Evolutionary conservation across 2,797 vertebrate genomes (phyloP), one percentile per base, ranked within the genome.

Genomic region (Jordanella pulchra): DNA sequence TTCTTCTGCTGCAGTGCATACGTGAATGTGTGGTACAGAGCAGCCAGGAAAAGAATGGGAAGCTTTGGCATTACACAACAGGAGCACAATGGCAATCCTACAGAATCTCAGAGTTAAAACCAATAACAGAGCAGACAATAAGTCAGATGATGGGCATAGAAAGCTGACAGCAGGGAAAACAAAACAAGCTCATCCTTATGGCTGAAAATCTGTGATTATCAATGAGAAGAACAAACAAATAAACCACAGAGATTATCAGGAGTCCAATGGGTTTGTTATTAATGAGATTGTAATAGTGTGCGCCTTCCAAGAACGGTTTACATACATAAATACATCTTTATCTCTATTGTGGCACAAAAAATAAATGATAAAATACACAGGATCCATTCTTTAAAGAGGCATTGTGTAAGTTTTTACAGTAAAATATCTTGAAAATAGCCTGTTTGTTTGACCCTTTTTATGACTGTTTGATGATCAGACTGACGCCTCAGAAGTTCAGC

Each of bases 1-100:
- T 63, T 77, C 69, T 50, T 69, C 28, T 85, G 82, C 86, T 90
- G 88, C 87, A 87, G 86, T 86, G 85, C 80, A 88, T 75, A 73
- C 35, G 72, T 86, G 75, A 65, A 86, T 83, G 76, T 84, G 81
- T 74, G 63, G 76, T 60, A 79, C 73, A 80, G 63, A 61, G 64
- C 86, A 84, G 79, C 77, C 80, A 80, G 69, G 67, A 80, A 83
- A 82, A 82, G 42, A 73, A 72, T 79, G 75, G 27, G 64, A 69
- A 72, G 82, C 71, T 66, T 68, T 42, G 35, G 55, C 48, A 75
- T 89, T 84, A 85, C 81, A 82, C 80, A 83, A 75, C 67, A 53
- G 61, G 48, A 79, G 73, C 61, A 81, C 64, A 80, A 77, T 27
- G 63, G 63, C 64, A 73, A 77, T 48, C 70, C 42, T 61, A 74